Base-by-base conservation (phyloP, 2,113 vertebrate species). In the Sterna hirundo region DNA sequence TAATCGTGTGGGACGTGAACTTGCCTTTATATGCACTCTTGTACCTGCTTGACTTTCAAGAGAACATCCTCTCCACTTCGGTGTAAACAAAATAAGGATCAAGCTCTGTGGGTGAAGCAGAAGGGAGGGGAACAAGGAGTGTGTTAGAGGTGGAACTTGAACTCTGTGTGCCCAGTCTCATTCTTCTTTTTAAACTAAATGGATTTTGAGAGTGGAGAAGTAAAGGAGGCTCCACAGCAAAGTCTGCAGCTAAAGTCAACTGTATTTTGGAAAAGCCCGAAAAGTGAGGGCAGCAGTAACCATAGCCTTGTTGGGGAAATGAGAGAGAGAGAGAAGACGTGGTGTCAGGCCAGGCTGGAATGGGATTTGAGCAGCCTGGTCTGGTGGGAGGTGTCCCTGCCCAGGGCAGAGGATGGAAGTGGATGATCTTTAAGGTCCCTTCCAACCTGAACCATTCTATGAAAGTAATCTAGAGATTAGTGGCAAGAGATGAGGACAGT, bases 61-160 rank as follows among this genome's bases (percentile, higher is more conserved):
- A 42, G 34, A 23, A n/a, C 5, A 0, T 13, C 10, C 10, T 25
- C 15, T 36, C n/a, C 5, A 0, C 40, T 52, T 62, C 1, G 46
- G 40, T 21, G 49, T 10, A 32, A 29, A 20, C 3, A 34, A 61
- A 79, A 9, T 15, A 12, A 42, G 61, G 61, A 7, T 79, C 9
- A 10, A 12, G 25, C 18, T 34, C 27, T 5, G 27, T 3, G 62
- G 54, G 32, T 9, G 76, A 75, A 86, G 71, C 34, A 70, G 77
- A 30, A 62, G 38, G 27, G 38, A 62, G 22, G 34, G n/a, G 68
- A 83, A 18, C 3, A 16, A n/a, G 13, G 34, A n/a, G 38, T n/a
- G 23, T 5, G 19, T 14, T 9, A 29, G 72, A n/a, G 38, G 4
- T n/a, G 62, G 70, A 55, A 51, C 42, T 46, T 34, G 60, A 21